Evolutionary conservation across 2,797 vertebrate species (phyloP), one percentile per base, ranked within the genome.

Genomic region (Tenualosa thibaudeaui): DNA sequence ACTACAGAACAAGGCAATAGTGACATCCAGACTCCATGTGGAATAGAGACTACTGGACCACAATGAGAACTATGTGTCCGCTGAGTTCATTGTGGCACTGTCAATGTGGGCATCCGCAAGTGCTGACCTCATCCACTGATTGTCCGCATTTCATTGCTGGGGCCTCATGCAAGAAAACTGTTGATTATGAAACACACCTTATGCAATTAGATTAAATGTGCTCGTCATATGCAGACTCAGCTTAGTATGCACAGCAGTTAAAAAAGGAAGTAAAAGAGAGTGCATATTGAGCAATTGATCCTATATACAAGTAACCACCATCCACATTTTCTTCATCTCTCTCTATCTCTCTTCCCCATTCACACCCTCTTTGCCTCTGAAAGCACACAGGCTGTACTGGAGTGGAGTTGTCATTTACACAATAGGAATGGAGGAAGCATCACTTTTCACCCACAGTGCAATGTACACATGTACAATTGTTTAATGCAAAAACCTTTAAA

Each of bases 341-440:
- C 68, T 5, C 65, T 40, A 15, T 12, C 31, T 87, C 56, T 81
- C 84, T 84, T 82, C 84, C 84, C 65, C 13, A 15, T 71, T 13
- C 3, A 19, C 37, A 19, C 68, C 68, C 19, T 15, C 68, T 75
- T 31, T 19, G 22, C 40, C 71, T 46, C 40, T 78, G 1, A 8
- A 78, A 19, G 40, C 68, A 75, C 68, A 75, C 37, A 43, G 31
- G 37, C 2, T 37, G 40, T 37, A 43, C 31, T 31, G 24, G 5
- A 75, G 68, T 7, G 24, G 15, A 46, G 71, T 8, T 15, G 46
- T 78, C 2, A 78, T 22, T 71, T 43, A 75, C 6, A 17, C 15
- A 17, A 15, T 37, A 37, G 65, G 37, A 8, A 40, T 40, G 68
- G 37, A 71, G 13, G 15, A 43, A 9, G 1, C 71, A 46, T 46